Percentiles rank a stretch among this genome's conserved stretches.
These are phyloP conservation scores for Notamacropus eugenii DNA, from an alignment of 2,797 vertebrate species.

Conservation along the genomic window DNA sequence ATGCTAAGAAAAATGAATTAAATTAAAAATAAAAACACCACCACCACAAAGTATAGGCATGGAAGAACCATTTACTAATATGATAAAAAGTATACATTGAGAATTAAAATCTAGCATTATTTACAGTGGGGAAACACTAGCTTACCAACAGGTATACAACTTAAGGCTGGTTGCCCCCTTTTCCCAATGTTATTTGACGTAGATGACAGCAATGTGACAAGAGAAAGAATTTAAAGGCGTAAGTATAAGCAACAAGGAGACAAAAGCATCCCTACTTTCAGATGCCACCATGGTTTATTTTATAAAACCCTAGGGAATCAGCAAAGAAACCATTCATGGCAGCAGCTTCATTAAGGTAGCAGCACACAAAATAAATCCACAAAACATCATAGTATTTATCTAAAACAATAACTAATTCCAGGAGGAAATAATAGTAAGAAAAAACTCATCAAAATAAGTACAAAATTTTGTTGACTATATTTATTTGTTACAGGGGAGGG, in stretches of 20 bases:
- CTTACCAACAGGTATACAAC: background rate
- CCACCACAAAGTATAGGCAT: background rate
- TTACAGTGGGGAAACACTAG: no score
- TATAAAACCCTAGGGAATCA: background rate
- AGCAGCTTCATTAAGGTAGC: no score
- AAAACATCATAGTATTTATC: no score
- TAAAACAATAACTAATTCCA: no score
- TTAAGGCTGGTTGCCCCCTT: background rate
- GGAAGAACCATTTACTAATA: background rate
- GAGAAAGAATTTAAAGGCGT: no score
- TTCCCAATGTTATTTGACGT: background rate
- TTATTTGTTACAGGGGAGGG: no score
- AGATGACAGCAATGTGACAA: background rate
- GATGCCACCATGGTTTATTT: background rate
- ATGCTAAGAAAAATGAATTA: background rate
- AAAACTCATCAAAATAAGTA: no score
- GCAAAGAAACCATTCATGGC: no score
- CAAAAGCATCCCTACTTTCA: background rate
- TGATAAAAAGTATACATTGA: background rate
- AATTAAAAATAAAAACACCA: background rate
- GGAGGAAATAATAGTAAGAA: no score
- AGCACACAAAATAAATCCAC: no score
- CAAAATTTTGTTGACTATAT: no score
- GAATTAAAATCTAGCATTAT: background rate
- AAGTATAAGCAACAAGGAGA: background rate